These are phyloP conservation scores for Anorthoa munda DNA, from an alignment of 2,888 invertebrate genomes.

Conservation along the genomic window DNA sequence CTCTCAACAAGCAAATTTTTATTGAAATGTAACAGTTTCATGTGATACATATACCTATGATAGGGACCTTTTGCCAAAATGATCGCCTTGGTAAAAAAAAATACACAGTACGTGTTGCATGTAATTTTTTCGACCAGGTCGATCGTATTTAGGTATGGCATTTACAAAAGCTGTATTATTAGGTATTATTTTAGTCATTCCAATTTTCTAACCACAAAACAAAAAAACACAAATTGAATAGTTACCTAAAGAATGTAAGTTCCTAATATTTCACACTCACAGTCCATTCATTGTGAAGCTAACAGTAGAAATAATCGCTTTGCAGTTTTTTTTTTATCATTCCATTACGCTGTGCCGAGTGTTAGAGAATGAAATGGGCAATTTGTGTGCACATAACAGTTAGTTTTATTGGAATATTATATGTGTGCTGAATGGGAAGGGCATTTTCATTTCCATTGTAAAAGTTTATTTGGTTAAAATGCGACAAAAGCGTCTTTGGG, in stretches of 20 bases:
- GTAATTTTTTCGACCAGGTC: too few relatives aligned
- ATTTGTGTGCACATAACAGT: constrained; percentile 71
- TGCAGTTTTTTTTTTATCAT: constrained; percentile 24
- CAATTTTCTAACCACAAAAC: too few relatives aligned
- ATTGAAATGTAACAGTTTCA: too few relatives aligned
- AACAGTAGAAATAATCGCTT: constrained; percentile 20
- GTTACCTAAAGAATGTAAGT: too few relatives aligned
- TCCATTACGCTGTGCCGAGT: constrained; percentile 24
- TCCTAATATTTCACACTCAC: not conserved
- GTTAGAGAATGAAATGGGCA: constrained; percentile 65
- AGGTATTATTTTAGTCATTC: too few relatives aligned
- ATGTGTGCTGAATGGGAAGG: not conserved
- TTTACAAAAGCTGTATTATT: too few relatives aligned
- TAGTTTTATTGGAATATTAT: constrained; percentile 46
- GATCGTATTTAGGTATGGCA: too few relatives aligned
- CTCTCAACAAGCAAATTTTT: not conserved
- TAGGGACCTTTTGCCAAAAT: too few relatives aligned
- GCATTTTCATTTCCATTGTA: constrained; percentile 12
- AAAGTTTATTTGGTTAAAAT: not conserved
- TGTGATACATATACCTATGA: not conserved
- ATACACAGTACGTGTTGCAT: too few relatives aligned
- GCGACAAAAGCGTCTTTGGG: too few relatives aligned
- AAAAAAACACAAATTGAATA: too few relatives aligned
- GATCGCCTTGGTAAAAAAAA: too few relatives aligned
- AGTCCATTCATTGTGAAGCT: not conserved